phyloP scores from a whole-genome alignment of 64 coral and sea anemone genomes.

The Stylophora pistillata region DNA sequence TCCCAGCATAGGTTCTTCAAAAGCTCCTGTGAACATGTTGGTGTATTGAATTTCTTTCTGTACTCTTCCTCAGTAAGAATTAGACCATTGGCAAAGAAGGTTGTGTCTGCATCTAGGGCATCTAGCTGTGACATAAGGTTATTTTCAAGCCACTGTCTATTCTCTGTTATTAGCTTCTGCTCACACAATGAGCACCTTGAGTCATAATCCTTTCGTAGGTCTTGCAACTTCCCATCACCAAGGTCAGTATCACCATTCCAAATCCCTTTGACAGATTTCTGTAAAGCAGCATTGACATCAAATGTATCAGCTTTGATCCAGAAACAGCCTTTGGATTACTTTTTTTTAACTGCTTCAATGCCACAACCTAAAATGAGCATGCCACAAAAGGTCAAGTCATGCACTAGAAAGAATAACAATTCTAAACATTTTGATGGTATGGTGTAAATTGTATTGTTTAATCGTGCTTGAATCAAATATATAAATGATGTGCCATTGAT shows the following conservation, averaged over 20 bases:
- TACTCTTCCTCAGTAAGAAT: constrained; percentile 31
- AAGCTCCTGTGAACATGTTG: constrained; percentile 30
- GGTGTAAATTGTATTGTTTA: no score
- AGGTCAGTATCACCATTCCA: constrained; percentile 75
- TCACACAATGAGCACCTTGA: neutral
- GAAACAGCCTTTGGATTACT: constrained; percentile 57
- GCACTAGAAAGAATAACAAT: no score
- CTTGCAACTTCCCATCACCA: neutral
- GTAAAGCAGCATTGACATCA: constrained; percentile 52
- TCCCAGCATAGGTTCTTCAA: constrained; percentile 69
- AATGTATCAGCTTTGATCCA: constrained; percentile 68
- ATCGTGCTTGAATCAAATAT: no score
- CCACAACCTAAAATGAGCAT: constrained; percentile 45
- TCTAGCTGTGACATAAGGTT: neutral
- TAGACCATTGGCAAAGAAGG: constrained; percentile 49
- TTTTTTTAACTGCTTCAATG: constrained; percentile 56
- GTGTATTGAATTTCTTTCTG: constrained; percentile 47
- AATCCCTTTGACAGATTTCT: constrained; percentile 51
- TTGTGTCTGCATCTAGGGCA: neutral
- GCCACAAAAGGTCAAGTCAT: no score
- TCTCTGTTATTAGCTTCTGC: neutral
- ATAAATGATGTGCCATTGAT: no score
- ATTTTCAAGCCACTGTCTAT: constrained; percentile 3
- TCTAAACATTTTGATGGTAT: no score
- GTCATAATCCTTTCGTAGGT: constrained; percentile 29